phyloP scores from a whole-genome alignment of 1,140 invertebrate genomes.

The Grapholita molesta region DNA sequence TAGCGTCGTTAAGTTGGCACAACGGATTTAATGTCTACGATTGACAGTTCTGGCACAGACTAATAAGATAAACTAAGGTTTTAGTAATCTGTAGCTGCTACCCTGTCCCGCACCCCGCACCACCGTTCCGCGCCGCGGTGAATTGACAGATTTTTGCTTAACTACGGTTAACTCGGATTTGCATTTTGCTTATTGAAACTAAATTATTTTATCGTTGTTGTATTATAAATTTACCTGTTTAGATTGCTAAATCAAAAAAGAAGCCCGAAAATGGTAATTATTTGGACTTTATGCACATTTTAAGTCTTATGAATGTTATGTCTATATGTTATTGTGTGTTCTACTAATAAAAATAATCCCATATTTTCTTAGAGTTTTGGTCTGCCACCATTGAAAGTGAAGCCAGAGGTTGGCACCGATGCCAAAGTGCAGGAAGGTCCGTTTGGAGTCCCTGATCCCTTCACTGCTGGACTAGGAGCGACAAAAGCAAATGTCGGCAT shows the following conservation, averaged over 20 bases:
- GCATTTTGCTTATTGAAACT: background rate
- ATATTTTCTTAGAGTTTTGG: conserved; percentile 78
- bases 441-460: conserved; percentile 77
- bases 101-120: too few species aligned
- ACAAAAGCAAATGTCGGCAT: conserved; percentile 58
- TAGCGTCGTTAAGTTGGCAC: too few species aligned
- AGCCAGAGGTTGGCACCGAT: conserved; percentile 53
- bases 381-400: conserved; percentile 74
- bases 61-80: too few species aligned
- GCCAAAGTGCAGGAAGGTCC: conserved; percentile 55
- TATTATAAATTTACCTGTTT: background rate
- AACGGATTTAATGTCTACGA: too few species aligned
- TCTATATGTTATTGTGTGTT: background rate
- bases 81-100: too few species aligned
- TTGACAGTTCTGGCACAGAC: too few species aligned
- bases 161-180: background rate
- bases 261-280: background rate
- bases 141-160: conserved; percentile 5
- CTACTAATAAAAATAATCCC: conserved; percentile 13
- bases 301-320: background rate
- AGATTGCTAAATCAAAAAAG: background rate
- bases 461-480: conserved; percentile 69
- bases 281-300: background rate
- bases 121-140: too few species aligned
- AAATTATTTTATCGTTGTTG: background rate